Conservation (phyloP, 2,113 vertebrate genomes). For the Calyptomena viridis region DNA sequence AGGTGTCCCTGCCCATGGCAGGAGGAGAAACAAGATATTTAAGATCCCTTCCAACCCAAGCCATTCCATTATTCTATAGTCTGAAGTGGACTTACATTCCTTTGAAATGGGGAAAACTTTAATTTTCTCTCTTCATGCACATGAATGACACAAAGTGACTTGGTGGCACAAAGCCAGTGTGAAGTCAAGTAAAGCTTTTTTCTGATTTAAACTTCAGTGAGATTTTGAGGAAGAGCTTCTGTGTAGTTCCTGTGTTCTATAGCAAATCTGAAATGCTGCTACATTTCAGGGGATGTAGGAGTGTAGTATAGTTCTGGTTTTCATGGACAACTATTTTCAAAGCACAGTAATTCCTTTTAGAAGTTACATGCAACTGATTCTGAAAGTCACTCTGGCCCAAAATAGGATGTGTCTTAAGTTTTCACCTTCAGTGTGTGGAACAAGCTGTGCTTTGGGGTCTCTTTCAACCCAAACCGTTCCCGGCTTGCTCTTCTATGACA, state of each 20-base stretch:
- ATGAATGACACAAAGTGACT: background rate
- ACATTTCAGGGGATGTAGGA: background rate
- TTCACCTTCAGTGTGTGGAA: background rate
- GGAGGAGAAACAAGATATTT: too few relatives aligned
- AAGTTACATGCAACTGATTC: rapidly evolving
- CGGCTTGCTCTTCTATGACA: too few relatives aligned
- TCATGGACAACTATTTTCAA: background rate
- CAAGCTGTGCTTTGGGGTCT: background rate
- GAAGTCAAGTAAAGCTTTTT: background rate
- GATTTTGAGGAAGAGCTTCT: background rate
- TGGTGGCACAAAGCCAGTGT: rapidly evolving
- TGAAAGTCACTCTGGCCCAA: background rate
- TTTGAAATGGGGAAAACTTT: background rate
- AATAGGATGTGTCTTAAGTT: rapidly evolving
- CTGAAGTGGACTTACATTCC: background rate
- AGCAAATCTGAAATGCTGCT: too few relatives aligned
- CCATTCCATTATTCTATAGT: background rate
- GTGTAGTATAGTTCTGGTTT: background rate
- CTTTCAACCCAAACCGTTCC: too few relatives aligned
- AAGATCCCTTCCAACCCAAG: background rate
- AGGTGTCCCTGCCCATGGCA: background rate
- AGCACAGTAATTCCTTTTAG: background rate
- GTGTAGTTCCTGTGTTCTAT: rapidly evolving
- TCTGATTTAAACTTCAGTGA: background rate
- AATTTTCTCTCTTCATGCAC: background rate